phyloP scores from a whole-genome alignment of 2,888 invertebrate species.

The Noctua comes region DNA sequence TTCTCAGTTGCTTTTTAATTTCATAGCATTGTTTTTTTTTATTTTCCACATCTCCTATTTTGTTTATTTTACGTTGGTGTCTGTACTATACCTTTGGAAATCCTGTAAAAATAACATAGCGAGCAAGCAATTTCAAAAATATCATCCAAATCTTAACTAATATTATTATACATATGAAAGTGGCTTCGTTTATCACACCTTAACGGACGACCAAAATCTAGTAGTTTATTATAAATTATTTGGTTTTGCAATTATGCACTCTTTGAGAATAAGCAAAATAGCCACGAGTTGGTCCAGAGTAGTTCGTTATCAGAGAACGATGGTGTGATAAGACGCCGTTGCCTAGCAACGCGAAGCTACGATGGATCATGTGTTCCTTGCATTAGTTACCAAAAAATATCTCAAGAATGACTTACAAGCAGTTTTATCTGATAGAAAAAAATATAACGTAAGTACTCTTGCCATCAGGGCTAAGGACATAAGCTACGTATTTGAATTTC shows the following conservation, averaged over 20 bases:
- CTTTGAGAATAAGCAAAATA: background rate
- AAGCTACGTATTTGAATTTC: background rate
- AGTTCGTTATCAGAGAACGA: background rate
- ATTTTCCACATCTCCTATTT: background rate
- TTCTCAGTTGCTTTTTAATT: background rate
- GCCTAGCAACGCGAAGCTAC: constrained; percentile 19
- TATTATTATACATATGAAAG: background rate
- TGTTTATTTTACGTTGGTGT: background rate
- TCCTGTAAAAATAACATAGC: background rate
- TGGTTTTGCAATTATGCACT: background rate
- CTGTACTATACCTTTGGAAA: background rate
- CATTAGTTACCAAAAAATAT: background rate
- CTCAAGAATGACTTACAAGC: background rate
- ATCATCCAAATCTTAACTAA: background rate
- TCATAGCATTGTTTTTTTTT: no score
- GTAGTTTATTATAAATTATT: background rate
- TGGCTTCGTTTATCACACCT: background rate
- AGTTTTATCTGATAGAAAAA: background rate
- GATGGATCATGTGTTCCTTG: background rate
- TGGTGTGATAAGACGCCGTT: constrained; percentile 5
- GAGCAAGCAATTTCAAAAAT: background rate
- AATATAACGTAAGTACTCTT: background rate
- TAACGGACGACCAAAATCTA: background rate
- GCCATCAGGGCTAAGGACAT: background rate
- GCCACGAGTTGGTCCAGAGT: background rate